Evolutionary conservation across 2,113 vertebrate species (phyloP), one percentile per base, ranked within the genome.

Genomic region (Phyllostomus hastatus): DNA sequence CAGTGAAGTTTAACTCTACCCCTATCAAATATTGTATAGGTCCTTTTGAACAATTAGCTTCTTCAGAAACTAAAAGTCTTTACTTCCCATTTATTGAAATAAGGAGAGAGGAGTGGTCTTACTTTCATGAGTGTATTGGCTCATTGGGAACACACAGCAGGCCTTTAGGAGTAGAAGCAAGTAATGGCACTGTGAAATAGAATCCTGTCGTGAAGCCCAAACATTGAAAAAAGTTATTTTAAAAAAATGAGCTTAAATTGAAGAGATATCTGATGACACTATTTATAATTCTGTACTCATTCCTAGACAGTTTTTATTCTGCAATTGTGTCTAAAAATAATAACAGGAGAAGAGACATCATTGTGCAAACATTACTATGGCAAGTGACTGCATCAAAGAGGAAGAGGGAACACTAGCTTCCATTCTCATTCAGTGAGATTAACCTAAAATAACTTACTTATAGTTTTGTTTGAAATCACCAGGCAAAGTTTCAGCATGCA

Each of bases 361-460:
- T 0, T 87, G 54, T 91, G 85, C 61, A 90, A 96, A 92, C 59
- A 72, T 41, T 70, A 59, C 54, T 46, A 88, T 20, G 19, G 8
- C 79, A 93, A 38, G 73, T 16, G 95, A 41, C 61, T 43, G 28
- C 85, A 87, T 96, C 93, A 89, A 91, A 91, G 82, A 76, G 52
- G 38, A 64, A 73, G 48, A 52, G 24, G 26, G 26, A 90, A 91
- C 16, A 19, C 33, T 66, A 19, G 14, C 46, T 97, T 79, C 70
- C 59, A 50, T 79, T 72, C 82, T 70, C 73, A 54, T 54, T 73
- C n/a, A 70, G 24, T 64, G 61, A 96, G 91, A 96, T 91, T 86
- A 94, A 57, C 86, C 50, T 93, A 54, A 79, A 93, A 90, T 73
- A 95, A 91, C n/a, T 79, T n/a, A 64, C 31, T 86, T 24, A 19